Base-by-base conservation (phyloP, 2,113 vertebrate genomes). In the Corapipo altera region DNA sequence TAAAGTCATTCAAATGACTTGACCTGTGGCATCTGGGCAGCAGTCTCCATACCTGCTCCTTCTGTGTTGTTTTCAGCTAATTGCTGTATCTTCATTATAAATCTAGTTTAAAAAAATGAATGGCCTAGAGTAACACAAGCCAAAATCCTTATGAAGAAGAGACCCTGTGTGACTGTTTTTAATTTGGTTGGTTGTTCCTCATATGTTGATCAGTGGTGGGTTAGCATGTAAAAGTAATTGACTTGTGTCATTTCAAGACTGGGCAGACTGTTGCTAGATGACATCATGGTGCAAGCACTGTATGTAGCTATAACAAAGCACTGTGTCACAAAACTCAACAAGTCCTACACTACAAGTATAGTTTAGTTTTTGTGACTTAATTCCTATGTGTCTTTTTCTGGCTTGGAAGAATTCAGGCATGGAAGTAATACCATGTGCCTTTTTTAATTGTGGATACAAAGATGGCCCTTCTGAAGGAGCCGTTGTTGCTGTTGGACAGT, bases 401-500 rank as follows among this genome's bases (percentile, higher is more conserved):
- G 9, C 39, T 61, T 87, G 70, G 52, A 67, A 52, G 61, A 78
- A 85, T 75, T 74, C 17, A 30, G 43, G 30, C 39, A 48, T 35
- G 67, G 30, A 33, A 57, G 30, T 28, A 52, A 26, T 24, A 64
- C 12, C 2, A 0, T 74, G 5, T 1, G 0, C 37, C 61, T 79
- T 48, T 51, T 69, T 67, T 52, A 28, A 4, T 28, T 39, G 21
- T 74, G 52, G 41, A 90, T 30, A 33, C 24, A 75, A 58, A 75
- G 7, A 6, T 0, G 0, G 24, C 28, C 80, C 17, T 44, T 41
- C 15, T 44, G 49, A 61, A 64, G 52, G 22, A 80, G 33, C 30
- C 18, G 57, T 23, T 3, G 8, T 28, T 92, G 54, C 46, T 83
- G n/a, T 49, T 77, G 59, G 20, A 11, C 21, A n/a, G 59, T 35